A percentile compares a stretch with the other conserved stretches of the same genome.
Evolutionary conservation across 2,888 invertebrate genomes (phyloP).

Genomic region (Dicyrtoma fusca): DNA sequence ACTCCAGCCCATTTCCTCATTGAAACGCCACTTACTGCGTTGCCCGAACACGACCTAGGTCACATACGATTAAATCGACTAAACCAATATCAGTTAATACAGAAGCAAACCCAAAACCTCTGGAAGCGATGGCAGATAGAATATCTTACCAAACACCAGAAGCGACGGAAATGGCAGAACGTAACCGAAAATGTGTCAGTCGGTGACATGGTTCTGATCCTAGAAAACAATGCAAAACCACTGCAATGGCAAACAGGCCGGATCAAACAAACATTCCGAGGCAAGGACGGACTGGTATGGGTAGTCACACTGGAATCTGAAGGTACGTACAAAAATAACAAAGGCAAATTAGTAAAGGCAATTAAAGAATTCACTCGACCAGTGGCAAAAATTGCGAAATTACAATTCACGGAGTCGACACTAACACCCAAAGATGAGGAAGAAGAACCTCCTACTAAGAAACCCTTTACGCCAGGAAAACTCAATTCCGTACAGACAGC

Average conservation of each 20-base stretch:
- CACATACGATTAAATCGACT: no score
- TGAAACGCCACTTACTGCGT: conserved; percentile 15
- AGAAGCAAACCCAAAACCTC: no score
- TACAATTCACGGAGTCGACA: no score
- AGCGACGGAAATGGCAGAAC: background rate
- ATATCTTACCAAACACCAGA: background rate
- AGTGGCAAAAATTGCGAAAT: background rate
- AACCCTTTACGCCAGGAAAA: no score
- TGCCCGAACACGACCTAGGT: conserved; percentile 5
- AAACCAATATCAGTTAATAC: no score
- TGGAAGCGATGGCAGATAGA: background rate
- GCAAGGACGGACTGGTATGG: no score
- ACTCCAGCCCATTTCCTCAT: conserved; percentile 49
- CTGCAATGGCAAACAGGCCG: background rate
- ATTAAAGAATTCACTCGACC: background rate
- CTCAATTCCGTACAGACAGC: no score
- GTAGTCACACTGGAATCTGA: no score
- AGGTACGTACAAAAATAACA: background rate
- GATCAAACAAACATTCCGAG: background rate
- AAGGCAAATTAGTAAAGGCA: background rate
- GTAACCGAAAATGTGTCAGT: background rate
- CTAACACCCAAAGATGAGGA: no score
- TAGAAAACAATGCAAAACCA: background rate
- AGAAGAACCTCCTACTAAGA: no score
- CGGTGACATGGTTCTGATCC: background rate